Evolutionary conservation across 1,140 invertebrate genomes (phyloP).

Genomic region (Ectropis grisescens): DNA sequence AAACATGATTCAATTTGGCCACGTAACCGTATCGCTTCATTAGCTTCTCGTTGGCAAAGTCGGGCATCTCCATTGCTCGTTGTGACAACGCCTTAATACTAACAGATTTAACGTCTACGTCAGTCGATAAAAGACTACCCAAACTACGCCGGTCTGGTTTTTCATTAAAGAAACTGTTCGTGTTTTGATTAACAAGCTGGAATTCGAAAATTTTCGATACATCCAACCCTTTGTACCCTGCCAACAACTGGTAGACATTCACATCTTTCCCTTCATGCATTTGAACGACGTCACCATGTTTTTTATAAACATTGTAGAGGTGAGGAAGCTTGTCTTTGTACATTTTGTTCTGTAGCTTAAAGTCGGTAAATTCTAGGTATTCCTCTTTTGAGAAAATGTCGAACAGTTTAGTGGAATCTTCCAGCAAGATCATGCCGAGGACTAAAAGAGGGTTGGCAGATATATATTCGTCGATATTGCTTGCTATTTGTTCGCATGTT

Average conservation of each 20-base stretch:
- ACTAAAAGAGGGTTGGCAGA: conserved; percentile 57
- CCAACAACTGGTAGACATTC: conserved; percentile 71
- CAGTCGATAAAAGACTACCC: conserved; percentile 46
- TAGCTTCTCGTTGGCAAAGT: conserved; percentile 71
- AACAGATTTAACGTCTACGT: conserved; percentile 32
- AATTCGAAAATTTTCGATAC: conserved; percentile 71
- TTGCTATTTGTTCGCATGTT: conserved; percentile 61
- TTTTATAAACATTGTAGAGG: conserved; percentile 57
- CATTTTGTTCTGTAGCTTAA: conserved; percentile 49
- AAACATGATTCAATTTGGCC: conserved; percentile 73
- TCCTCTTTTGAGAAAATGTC: conserved; percentile 61
- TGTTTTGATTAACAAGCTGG: conserved; percentile 55
- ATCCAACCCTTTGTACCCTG: conserved; percentile 71
- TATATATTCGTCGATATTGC: conserved; percentile 54
- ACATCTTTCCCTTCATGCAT: conserved; percentile 56
- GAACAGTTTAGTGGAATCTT: conserved; percentile 53
- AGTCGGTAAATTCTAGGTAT: conserved; percentile 53
- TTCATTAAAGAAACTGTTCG: conserved; percentile 30
- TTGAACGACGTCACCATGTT: conserved; percentile 38
- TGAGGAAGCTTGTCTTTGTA: conserved; percentile 60
- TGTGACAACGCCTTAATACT: conserved; percentile 43
- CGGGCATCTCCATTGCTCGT: conserved; percentile 65
- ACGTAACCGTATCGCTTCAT: conserved; percentile 73
- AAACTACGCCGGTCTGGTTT: conserved; percentile 58
- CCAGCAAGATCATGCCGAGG: conserved; percentile 58